phyloP scores from a whole-genome alignment of 2,888 invertebrate species.

The Stenodera caucasica region DNA sequence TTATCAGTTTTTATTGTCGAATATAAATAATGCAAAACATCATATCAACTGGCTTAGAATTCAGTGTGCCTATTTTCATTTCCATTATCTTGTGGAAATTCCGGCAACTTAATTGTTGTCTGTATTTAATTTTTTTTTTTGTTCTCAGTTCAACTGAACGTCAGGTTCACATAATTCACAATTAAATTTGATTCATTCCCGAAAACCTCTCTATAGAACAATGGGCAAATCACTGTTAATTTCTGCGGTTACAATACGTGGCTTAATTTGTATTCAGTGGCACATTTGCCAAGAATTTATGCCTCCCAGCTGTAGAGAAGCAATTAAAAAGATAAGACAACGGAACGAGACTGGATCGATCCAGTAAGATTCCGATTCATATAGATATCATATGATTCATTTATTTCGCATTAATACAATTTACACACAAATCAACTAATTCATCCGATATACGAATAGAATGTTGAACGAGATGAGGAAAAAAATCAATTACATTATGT shows the following conservation, averaged over 20 bases:
- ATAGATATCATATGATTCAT: conserved; percentile 12
- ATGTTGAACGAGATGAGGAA: background rate
- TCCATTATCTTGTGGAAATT: conserved; percentile 7
- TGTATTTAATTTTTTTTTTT: background rate
- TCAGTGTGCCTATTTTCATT: conserved; percentile 1
- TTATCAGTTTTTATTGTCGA: background rate
- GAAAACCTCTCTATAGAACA: conserved; percentile 28
- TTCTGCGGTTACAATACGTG: conserved; percentile 35
- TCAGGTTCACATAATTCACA: conserved; percentile 13
- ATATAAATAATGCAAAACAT: background rate
- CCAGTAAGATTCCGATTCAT: conserved; percentile 2
- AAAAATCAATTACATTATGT: conserved; percentile 38
- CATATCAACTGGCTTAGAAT: background rate
- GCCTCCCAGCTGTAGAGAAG: conserved; percentile 33
- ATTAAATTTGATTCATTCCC: conserved; percentile 17
- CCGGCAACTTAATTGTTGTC: background rate
- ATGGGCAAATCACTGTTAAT: conserved; percentile 38
- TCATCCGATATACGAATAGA: no score
- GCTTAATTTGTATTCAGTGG: conserved; percentile 36
- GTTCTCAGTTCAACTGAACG: background rate
- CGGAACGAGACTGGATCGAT: conserved; percentile 17
- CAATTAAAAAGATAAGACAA: conserved; percentile 44
- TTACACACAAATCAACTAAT: conserved; percentile 13
- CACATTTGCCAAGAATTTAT: conserved; percentile 36
- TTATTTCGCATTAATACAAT: background rate